Evolutionary conservation across 2,113 vertebrate species (phyloP).

Genomic region (Sphyrna mokarran): DNA sequence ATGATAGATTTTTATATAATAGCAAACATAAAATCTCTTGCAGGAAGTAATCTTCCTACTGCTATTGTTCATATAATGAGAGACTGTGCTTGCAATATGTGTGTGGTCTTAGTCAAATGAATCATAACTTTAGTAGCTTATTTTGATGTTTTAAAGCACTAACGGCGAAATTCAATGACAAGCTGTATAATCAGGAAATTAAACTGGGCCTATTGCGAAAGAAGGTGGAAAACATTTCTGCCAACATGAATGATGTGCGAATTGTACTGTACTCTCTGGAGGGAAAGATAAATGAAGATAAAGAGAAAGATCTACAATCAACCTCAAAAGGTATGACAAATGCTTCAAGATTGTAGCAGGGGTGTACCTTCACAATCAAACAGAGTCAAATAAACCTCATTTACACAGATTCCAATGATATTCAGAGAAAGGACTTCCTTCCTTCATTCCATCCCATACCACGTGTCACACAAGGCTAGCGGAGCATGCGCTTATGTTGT

Average conservation of each 20-base stretch:
- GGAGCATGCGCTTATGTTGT: too few species aligned
- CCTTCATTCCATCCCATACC: not conserved
- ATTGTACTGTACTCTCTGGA: slow-evolving; percentile 52
- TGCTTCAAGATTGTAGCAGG: not conserved
- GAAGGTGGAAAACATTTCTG: slow-evolving; percentile 56
- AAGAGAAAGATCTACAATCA: slow-evolving; percentile 52
- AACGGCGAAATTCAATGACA: slow-evolving; percentile 54
- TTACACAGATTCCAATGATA: not conserved
- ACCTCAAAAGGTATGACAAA: slow-evolving; percentile 58
- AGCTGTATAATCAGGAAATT: slow-evolving; percentile 56
- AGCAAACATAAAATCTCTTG: not conserved
- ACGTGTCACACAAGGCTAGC: too few species aligned
- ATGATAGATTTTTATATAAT: not conserved
- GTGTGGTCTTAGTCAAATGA: not conserved
- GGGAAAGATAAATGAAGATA: slow-evolving; percentile 62
- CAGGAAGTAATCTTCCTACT: not conserved
- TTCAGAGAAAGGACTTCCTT: not conserved
- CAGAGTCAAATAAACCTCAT: not conserved
- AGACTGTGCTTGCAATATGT: not conserved
- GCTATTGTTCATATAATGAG: not conserved
- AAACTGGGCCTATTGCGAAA: slow-evolving; percentile 58
- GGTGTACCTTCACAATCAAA: not conserved
- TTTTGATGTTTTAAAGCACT: slow-evolving; percentile 47
- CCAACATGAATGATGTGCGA: slow-evolving; percentile 49
- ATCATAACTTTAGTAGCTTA: not conserved